phyloP scores from a whole-genome alignment of 2,888 invertebrate species.

The Temnothorax ravouxi region DNA sequence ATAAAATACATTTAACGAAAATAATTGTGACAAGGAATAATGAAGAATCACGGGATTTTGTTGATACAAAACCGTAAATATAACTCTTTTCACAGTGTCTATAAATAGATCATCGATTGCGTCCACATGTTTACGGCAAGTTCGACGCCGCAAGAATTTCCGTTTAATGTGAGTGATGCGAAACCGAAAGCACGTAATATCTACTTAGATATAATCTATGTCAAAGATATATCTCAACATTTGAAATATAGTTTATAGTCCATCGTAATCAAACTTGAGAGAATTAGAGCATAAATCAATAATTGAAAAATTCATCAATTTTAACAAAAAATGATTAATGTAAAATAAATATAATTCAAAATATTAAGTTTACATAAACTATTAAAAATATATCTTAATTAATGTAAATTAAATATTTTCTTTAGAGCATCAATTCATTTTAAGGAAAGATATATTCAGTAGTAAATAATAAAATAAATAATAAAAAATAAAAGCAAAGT shows the following conservation, averaged over 20 bases:
- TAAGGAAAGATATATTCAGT: neutral
- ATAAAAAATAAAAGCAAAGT: neutral
- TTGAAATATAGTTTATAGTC: neutral
- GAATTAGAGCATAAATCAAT: neutral
- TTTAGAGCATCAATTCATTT: neutral
- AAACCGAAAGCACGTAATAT: conserved; percentile 59
- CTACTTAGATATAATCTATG: conserved; percentile 40
- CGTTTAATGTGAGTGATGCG: conserved; percentile 56
- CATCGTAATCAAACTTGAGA: neutral
- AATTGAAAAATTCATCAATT: neutral
- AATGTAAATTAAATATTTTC: conserved; percentile 3
- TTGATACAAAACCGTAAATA: neutral
- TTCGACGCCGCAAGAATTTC: conserved; percentile 66
- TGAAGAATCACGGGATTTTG: neutral
- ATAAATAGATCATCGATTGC: conserved; percentile 70
- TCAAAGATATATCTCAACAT: conserved; percentile 49
- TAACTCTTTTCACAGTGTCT: neutral
- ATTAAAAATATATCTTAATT: neutral
- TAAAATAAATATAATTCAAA: neutral
- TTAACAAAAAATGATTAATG: neutral
- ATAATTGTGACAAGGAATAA: neutral
- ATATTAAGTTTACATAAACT: neutral
- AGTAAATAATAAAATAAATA: neutral
- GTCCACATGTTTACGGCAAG: conserved; percentile 56
- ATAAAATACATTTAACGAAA: neutral